phyloP scores from a whole-genome alignment of 2,113 vertebrate species.

The Mirza zaza region DNA sequence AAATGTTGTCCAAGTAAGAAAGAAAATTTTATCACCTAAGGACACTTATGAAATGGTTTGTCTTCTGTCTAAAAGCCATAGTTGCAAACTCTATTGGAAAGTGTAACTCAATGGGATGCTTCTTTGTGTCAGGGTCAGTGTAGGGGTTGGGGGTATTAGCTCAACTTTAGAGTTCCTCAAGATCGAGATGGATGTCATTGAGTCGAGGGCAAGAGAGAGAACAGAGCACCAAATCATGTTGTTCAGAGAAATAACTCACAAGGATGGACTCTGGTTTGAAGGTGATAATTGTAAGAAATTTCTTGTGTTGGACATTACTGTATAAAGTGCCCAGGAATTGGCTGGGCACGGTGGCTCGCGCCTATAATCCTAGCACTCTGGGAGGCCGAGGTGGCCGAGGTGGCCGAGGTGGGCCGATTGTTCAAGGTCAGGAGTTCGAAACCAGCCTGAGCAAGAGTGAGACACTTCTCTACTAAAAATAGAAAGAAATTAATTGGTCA shows the following conservation, averaged over 20 bases:
- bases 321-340: background rate
- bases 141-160: background rate
- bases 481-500: too few relatives aligned
- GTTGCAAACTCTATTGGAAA: background rate
- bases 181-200: background rate
- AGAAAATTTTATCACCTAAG: background rate
- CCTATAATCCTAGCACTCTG: too few relatives aligned
- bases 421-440: too few relatives aligned
- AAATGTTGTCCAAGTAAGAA: background rate
- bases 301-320: background rate
- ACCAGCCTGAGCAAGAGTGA: too few relatives aligned
- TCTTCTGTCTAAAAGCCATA: background rate
- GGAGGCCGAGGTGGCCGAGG: too few relatives aligned
- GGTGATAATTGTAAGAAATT: background rate
- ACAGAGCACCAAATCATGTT: background rate
- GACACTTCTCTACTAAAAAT: too few relatives aligned
- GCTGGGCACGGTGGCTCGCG: too few relatives aligned
- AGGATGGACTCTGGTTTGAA: background rate
- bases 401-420: too few relatives aligned
- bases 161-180: background rate
- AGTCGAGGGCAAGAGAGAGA: background rate
- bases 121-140: background rate
- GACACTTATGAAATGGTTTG: background rate
- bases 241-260: background rate
- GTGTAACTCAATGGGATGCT: background rate